Conservation (phyloP, 1,140 invertebrate genomes). For the Drosophila nikananu region DNA sequence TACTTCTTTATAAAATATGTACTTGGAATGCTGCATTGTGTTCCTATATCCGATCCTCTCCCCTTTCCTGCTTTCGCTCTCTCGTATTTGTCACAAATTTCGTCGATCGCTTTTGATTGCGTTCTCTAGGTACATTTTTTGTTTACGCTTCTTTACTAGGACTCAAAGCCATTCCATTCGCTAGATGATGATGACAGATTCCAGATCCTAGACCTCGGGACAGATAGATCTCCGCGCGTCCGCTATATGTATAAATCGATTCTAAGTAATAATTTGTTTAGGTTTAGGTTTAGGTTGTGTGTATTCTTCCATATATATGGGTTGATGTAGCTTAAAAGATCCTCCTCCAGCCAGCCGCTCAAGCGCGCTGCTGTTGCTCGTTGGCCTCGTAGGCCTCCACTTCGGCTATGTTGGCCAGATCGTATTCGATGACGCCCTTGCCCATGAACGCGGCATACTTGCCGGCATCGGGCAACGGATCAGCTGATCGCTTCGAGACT, state of each 20-base stretch:
- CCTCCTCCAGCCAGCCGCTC: conserved; percentile 17
- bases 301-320: conserved; percentile 41
- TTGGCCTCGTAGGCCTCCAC: conserved; percentile 77
- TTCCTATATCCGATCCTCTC: conserved; percentile 17
- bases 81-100: conserved; percentile 80
- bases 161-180: conserved; percentile 23
- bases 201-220: conserved; percentile 15
- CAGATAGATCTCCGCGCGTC: conserved; percentile 38
- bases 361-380: conserved; percentile 36
- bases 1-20: conserved; percentile 78
- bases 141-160: conserved; percentile 48
- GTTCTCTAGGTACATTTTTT: conserved; percentile 80
- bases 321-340: conserved; percentile 65
- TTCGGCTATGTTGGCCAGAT: conserved; percentile 89
- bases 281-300: conserved; percentile 26
- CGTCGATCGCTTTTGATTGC: conserved; percentile 79
- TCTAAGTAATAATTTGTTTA: conserved; percentile 53
- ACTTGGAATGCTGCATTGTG: conserved; percentile 62
- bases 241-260: conserved; percentile 69
- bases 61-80: conserved; percentile 19
- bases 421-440: conserved; percentile 89
- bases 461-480: conserved; percentile 85
- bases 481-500: conserved; percentile 91
- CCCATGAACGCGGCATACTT: conserved; percentile 92
- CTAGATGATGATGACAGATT: conserved; percentile 40